Base-by-base conservation (phyloP, 2,888 invertebrate species). In the Caenorhabditis sp. region DNA sequence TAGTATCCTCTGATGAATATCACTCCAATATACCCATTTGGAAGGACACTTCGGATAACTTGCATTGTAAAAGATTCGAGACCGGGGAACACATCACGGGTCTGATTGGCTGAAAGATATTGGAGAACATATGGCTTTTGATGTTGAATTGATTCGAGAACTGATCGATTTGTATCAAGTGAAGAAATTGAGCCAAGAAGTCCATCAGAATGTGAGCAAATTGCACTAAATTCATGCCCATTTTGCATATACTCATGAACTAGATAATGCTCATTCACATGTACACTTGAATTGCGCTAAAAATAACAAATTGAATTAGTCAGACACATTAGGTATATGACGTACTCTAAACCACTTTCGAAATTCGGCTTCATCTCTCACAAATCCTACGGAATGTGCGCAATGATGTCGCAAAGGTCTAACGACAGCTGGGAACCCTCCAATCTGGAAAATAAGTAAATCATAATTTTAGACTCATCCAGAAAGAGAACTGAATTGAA, bases 1-100 rank as follows among this genome's bases (percentile, higher is more conserved):
- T 85, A 85, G 59, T 82, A 84, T 1, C 84, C 85, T 57, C 80
- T 77, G 26, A 85, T 79, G 63, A 84, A 83, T 8, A 80, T 60
- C 26, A 74, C 38, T 7, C 80, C 80, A 17, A 66, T 38, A 74
- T 76, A 75, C 20, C 67, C 63, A 52, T 31, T 63, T 2, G 67
- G 63, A 54, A 82, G 77, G 8, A 77, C 63, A 23, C 78, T 80
- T 73, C 78, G 79, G 64, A 84, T 75, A 53, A 78, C 77, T 70
- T 85, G 85, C 53, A 77, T 75, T 59, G 80, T 73, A 63, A 85
- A 85, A 8, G 82, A 82, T 38, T 85, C 84, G 21, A 84, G 63
- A 10, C 85, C 85, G 8, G 85, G 85, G 43, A 85, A 75, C 26
- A 76, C 63, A 60, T 85, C 84, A 26, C 85, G 36, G 1, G 84